Percentiles rank a stretch among this genome's conserved stretches.
phyloP scores from a whole-genome alignment of 2,888 invertebrate genomes.

The Trichogramma dendrolimi region DNA sequence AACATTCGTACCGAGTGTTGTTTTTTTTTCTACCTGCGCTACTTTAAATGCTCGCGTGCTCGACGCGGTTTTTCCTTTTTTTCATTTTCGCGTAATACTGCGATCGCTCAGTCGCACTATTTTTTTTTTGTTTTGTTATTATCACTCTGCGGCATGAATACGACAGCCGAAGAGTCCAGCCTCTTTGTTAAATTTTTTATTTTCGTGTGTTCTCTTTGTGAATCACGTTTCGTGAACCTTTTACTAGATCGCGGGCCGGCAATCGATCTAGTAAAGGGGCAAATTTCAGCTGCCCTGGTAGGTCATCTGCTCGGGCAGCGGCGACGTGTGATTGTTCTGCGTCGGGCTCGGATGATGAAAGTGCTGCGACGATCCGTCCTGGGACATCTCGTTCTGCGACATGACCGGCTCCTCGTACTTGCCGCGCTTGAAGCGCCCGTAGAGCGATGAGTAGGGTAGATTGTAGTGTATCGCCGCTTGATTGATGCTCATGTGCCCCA shows the following conservation, averaged over 20 bases:
- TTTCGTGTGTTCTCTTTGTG: background rate
- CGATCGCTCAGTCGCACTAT: too few species aligned
- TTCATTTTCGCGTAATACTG: too few species aligned
- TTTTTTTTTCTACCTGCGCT: too few species aligned
- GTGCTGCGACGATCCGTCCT: constrained; percentile 49
- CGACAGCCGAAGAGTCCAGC: background rate
- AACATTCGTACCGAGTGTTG: too few species aligned
- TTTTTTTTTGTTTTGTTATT: too few species aligned
- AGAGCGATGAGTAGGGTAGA: constrained; percentile 83
- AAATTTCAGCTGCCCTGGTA: constrained; percentile 53
- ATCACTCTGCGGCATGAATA: too few species aligned
- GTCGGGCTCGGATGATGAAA: constrained; percentile 50
- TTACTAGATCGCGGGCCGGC: constrained; percentile 23
- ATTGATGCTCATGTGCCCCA: constrained; percentile 90
- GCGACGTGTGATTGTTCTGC: constrained; percentile 50
- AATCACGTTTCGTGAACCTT: constrained; percentile 8
- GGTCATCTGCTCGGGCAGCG: constrained; percentile 51
- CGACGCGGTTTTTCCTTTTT: too few species aligned
- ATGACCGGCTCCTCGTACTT: constrained; percentile 64
- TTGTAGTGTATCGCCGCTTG: constrained; percentile 90
- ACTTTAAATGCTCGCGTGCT: too few species aligned
- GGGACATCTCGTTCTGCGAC: constrained; percentile 47
- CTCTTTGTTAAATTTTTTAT: background rate
- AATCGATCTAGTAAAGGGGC: constrained; percentile 47
- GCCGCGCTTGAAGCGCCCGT: constrained; percentile 82